Percentiles rank a stretch among this genome's conserved stretches.
Conservation (phyloP, 2,888 invertebrate genomes). For the Acronicta aceris region DNA sequence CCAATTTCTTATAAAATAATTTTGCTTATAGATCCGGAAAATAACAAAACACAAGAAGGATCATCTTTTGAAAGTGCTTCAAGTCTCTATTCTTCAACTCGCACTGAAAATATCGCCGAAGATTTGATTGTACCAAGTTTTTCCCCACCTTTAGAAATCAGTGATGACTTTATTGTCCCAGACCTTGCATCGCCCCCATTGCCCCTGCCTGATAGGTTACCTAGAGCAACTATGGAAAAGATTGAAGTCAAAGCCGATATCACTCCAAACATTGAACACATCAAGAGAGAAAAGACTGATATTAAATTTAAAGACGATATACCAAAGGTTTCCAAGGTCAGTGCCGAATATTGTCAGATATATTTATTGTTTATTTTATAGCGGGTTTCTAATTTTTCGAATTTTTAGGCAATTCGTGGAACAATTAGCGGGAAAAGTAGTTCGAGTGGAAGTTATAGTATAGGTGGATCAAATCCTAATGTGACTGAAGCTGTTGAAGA, state of each 20-base stretch:
- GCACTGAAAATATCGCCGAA: conserved; percentile 91
- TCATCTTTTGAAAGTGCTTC: conserved; percentile 97
- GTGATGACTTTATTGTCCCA: conserved; percentile 84
- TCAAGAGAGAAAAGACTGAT: conserved; percentile 87
- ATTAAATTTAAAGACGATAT: conserved; percentile 77
- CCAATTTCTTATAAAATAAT: conserved; percentile 38
- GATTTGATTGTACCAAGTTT: conserved; percentile 90
- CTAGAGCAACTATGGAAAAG: conserved; percentile 76
- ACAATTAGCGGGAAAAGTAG: conserved; percentile 85
- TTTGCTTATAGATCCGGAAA: conserved; percentile 85
- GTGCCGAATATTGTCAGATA: not conserved
- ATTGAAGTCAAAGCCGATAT: conserved; percentile 83
- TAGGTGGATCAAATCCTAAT: conserved; percentile 85
- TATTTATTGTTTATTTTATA: not conserved
- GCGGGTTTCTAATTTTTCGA: not conserved
- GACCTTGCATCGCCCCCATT: conserved; percentile 84
- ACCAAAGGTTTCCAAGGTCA: conserved; percentile 69
- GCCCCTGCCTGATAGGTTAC: conserved; percentile 78
- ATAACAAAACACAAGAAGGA: conserved; percentile 91
- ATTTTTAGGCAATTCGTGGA: conserved; percentile 70
- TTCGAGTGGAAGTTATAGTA: conserved; percentile 87
- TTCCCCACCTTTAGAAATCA: conserved; percentile 89
- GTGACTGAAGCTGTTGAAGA: conserved; percentile 74
- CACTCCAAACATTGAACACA: conserved; percentile 72
- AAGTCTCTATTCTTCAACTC: conserved; percentile 93